These are phyloP conservation scores for Eriosoma lanigerum DNA, from an alignment of 1,140 invertebrate species.

Conservation along the genomic window DNA sequence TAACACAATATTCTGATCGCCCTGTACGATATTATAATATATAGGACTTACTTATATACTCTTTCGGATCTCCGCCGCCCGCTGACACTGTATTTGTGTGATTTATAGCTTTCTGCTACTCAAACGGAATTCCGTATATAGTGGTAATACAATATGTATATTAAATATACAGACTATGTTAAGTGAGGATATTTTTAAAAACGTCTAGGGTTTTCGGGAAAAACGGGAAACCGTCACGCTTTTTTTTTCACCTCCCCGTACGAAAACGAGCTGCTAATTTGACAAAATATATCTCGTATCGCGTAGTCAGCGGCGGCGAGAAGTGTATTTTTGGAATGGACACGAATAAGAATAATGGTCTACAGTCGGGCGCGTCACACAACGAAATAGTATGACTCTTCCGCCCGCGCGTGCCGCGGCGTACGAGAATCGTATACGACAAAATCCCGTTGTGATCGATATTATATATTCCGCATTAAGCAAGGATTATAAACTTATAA, in stretches of 20 bases:
- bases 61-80: no score
- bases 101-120: conserved; percentile 17
- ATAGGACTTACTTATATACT: no score
- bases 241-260: background rate
- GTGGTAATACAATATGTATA: background rate
- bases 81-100: background rate
- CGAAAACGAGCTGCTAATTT: conserved; percentile 35
- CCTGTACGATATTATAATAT: no score
- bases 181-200: conserved; percentile 29
- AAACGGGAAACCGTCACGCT: conserved; percentile 41
- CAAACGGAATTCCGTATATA: conserved; percentile 38
- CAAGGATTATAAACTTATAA: no score
- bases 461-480: no score
- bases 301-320: background rate
- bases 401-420: background rate
- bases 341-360: conserved; percentile 27
- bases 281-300: conserved; percentile 7
- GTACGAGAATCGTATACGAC: background rate
- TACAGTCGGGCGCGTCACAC: background rate
- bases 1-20: no score
- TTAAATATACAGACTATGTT: background rate
- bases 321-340: conserved; percentile 28
- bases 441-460: background rate
- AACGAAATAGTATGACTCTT: conserved; percentile 5
- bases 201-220: conserved; percentile 36